A percentile compares a stretch with the other conserved stretches of the same genome.
These are phyloP conservation scores for Paragorgia papillata DNA, from an alignment of 92 coral and sea anemone genomes.

Conservation along the genomic window DNA sequence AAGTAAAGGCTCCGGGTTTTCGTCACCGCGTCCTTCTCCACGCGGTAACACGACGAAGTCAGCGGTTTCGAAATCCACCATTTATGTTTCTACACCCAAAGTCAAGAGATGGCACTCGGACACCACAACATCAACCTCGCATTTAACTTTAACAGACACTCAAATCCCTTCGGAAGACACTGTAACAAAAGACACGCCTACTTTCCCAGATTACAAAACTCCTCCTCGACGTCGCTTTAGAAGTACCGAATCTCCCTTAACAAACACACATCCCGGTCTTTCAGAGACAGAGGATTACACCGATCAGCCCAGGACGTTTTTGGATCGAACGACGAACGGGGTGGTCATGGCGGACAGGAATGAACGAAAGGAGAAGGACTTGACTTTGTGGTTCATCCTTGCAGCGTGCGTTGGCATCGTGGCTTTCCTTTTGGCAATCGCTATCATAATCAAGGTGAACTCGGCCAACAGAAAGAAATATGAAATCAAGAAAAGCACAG, in stretches of 20 bases:
- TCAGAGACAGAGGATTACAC: not conserved
- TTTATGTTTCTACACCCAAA: not conserved
- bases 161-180: no score
- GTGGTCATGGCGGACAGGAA: slow-evolving; percentile 11
- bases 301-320: not conserved
- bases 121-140: not conserved
- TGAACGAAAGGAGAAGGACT: slow-evolving; percentile 26
- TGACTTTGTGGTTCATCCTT: slow-evolving; percentile 17
- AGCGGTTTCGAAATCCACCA: not conserved
- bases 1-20: not conserved
- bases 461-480: slow-evolving; percentile 23
- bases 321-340: not conserved
- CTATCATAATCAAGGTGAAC: slow-evolving; percentile 29
- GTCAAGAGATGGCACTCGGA: no score
- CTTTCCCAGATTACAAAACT: not conserved
- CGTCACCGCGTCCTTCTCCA: no score
- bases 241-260: not conserved
- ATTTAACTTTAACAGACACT: not conserved
- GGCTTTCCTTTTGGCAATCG: slow-evolving; percentile 18
- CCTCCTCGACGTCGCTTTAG: not conserved
- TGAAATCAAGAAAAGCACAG: not conserved
- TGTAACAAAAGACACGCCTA: not conserved
- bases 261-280: not conserved
- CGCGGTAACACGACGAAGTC: no score
- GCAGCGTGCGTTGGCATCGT: slow-evolving; percentile 24